Evolutionary conservation across 2,888 invertebrate species (phyloP).

Genomic region (Abrostola tripartita): DNA sequence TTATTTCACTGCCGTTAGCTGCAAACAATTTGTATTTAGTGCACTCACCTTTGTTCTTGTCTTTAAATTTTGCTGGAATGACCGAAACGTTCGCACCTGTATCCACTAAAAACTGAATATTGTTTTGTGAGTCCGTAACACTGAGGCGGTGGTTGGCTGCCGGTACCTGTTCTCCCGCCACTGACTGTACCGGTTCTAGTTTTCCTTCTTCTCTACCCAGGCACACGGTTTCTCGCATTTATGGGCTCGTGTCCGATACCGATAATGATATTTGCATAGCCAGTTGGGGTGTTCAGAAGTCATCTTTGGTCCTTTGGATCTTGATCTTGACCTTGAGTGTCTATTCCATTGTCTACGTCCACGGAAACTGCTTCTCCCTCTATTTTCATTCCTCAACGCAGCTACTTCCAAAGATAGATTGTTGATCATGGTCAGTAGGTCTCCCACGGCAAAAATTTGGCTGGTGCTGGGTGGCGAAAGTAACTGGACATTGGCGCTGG

Average conservation of each 20-base stretch:
- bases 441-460: neutral
- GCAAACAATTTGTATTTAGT: constrained; percentile 40
- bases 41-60: neutral
- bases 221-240: neutral
- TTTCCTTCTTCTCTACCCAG: neutral
- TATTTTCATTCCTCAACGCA: neutral
- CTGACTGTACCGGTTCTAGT: neutral
- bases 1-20: constrained; percentile 39
- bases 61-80: constrained; percentile 8
- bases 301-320: constrained; percentile 2
- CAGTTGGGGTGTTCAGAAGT: neutral
- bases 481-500: neutral
- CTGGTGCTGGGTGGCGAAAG: neutral
- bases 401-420: neutral
- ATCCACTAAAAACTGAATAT: constrained; percentile 32
- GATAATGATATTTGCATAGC: constrained; percentile 2
- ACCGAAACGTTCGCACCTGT: constrained; percentile 39
- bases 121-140: constrained; percentile 14
- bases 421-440: neutral
- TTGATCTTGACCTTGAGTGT: neutral
- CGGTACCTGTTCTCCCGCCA: neutral
- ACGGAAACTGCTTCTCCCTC: neutral
- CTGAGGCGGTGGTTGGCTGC: neutral
- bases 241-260: neutral
- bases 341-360: neutral